These are phyloP conservation scores for Vultur gryphus DNA, from an alignment of 2,797 vertebrate genomes.

Conservation along the genomic window DNA sequence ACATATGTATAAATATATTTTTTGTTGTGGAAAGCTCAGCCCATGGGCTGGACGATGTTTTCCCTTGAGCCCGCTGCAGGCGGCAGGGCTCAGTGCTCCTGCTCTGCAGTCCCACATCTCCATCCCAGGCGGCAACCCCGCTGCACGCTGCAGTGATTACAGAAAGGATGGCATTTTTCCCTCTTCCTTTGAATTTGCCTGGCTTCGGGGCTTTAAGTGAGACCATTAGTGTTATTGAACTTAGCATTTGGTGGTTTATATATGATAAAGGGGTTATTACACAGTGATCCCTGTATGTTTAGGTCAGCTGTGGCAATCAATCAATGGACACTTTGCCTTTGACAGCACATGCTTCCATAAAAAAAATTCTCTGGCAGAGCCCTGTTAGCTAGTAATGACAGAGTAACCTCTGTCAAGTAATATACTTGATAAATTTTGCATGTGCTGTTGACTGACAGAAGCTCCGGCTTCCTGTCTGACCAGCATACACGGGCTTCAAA, in stretches of 20 bases:
- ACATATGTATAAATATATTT: background rate
- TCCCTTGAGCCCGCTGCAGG: background rate
- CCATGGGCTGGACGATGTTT: background rate
- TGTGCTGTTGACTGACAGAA: conserved; percentile 75
- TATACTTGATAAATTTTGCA: conserved; percentile 76
- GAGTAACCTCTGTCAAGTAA: conserved; percentile 75
- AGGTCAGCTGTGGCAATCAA: conserved; percentile 77
- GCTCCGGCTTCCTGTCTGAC: conserved; percentile 60
- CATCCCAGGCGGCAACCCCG: fast-evolving
- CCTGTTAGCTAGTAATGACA: conserved; percentile 71
- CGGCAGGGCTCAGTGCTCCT: background rate
- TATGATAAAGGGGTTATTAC: conserved; percentile 76
- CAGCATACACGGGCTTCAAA: conserved; percentile 57
- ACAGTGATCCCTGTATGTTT: conserved; percentile 66
- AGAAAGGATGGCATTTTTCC: conserved; percentile 8
- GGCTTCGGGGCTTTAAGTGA: conserved; percentile 49
- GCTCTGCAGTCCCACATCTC: fast-evolving
- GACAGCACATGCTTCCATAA: conserved; percentile 71
- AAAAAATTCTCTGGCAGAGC: conserved; percentile 67
- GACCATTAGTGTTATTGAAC: conserved; percentile 61
- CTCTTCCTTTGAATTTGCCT: background rate
- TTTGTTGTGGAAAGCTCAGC: background rate
- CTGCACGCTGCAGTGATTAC: background rate
- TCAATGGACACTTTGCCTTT: conserved; percentile 74
- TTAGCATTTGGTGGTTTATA: conserved; percentile 70